Percentiles rank a stretch among this genome's conserved stretches.
phyloP scores from a whole-genome alignment of 1,140 invertebrate species.

The Nebria ingens region DNA sequence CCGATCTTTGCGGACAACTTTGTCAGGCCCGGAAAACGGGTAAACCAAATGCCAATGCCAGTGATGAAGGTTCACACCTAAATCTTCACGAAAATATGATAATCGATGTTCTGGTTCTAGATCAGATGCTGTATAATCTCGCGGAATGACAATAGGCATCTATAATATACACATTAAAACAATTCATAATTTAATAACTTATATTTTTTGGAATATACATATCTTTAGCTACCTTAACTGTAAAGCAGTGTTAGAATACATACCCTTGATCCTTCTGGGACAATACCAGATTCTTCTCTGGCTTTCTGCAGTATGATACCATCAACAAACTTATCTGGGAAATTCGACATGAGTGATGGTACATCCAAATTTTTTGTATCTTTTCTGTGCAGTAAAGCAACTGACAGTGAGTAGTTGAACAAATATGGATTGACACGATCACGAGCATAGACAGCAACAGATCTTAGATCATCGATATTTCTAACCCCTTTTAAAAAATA shows the following conservation, averaged over 20 bases:
- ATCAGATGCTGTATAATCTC: constrained; percentile 55
- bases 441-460: constrained; percentile 27
- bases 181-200: neutral
- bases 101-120: constrained; percentile 52
- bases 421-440: constrained; percentile 34
- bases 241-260: constrained; percentile 18
- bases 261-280: constrained; percentile 49
- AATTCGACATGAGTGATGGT: constrained; percentile 54
- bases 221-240: constrained; percentile 22
- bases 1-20: constrained; percentile 49
- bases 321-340: constrained; percentile 67
- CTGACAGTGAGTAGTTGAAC: constrained; percentile 34
- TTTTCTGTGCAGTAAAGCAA: constrained; percentile 29
- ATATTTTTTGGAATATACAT: neutral
- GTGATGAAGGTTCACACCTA: constrained; percentile 57
- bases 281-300: constrained; percentile 52
- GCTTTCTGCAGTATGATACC: constrained; percentile 51
- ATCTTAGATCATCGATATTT: constrained; percentile 26
- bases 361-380: constrained; percentile 30
- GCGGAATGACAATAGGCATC: constrained; percentile 48
- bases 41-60: constrained; percentile 68
- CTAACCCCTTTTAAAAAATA: constrained; percentile 15
- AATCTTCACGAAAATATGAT: constrained; percentile 54
- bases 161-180: constrained; percentile 13
- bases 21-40: constrained; percentile 38